These are phyloP conservation scores for Lagria hirta DNA, from an alignment of 2,888 invertebrate species.

Conservation along the genomic window DNA sequence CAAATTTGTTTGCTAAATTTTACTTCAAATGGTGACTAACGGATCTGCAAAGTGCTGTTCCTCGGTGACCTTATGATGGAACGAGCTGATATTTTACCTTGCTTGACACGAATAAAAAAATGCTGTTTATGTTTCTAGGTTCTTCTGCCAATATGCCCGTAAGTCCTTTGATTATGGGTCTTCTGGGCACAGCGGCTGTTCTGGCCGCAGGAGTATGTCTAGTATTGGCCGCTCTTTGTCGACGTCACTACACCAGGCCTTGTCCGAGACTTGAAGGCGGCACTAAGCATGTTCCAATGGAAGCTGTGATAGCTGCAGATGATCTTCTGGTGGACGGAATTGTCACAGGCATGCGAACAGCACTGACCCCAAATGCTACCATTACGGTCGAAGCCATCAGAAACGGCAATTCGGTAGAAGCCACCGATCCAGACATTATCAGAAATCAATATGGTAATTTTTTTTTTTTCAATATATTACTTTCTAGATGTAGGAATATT, in stretches of 20 bases:
- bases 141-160: constrained; percentile 64
- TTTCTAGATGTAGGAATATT: too few relatives aligned
- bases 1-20: too few relatives aligned
- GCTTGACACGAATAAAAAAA: too few relatives aligned
- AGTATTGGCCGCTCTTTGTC: constrained; percentile 72
- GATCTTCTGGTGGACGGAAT: constrained; percentile 50
- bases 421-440: constrained; percentile 85
- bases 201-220: constrained; percentile 76
- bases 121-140: too few relatives aligned
- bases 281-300: constrained; percentile 53
- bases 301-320: constrained; percentile 52
- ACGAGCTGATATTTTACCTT: too few relatives aligned
- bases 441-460: constrained; percentile 86
- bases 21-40: too few relatives aligned
- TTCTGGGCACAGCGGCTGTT: constrained; percentile 75
- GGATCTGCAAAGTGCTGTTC: too few relatives aligned
- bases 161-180: constrained; percentile 74
- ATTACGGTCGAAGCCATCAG: constrained; percentile 47
- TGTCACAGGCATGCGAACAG: constrained; percentile 49
- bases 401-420: constrained; percentile 60
- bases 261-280: constrained; percentile 43
- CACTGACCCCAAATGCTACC: constrained; percentile 52
- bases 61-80: too few relatives aligned
- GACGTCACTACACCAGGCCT: constrained; percentile 49
- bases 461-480: too few relatives aligned